phyloP scores from a whole-genome alignment of 2,888 invertebrate species.

The Eudasyphora cyanicolor region DNA sequence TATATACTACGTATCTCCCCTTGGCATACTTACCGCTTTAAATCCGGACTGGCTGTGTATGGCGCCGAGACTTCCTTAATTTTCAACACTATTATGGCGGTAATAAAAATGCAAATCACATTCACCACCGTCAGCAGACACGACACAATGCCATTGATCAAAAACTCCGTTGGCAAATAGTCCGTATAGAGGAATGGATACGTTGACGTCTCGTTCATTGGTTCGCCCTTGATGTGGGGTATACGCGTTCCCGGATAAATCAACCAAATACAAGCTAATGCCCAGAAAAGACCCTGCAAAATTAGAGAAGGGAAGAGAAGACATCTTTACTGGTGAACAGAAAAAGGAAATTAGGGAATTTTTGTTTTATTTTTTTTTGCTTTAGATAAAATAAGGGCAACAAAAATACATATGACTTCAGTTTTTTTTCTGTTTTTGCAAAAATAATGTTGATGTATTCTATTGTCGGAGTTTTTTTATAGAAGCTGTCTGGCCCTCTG shows the following conservation, averaged over 20 bases:
- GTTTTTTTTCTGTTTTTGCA: too few species aligned
- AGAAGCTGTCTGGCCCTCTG: not conserved
- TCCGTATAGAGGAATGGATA: conserved; percentile 87
- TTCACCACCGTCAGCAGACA: conserved; percentile 90
- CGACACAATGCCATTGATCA: conserved; percentile 89
- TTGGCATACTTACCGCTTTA: conserved; percentile 81
- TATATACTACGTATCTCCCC: too few species aligned
- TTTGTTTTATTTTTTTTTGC: not conserved
- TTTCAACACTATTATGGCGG: conserved; percentile 89
- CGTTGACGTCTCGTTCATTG: conserved; percentile 83
- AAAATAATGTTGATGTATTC: not conserved
- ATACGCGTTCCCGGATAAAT: conserved; percentile 84
- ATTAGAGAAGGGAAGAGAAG: conserved; percentile 23
- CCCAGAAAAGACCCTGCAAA: conserved; percentile 87
- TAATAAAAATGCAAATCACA: conserved; percentile 90
- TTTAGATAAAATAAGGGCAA: not conserved
- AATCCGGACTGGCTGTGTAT: conserved; percentile 87
- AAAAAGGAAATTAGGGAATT: conserved; percentile 63
- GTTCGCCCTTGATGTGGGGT: conserved; percentile 86
- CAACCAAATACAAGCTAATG: conserved; percentile 86
- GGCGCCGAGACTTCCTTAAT: conserved; percentile 92
- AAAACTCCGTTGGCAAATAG: conserved; percentile 88
- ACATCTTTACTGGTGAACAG: conserved; percentile 7
- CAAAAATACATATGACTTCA: not conserved
- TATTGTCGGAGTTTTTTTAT: not conserved